Percentiles rank a stretch among this genome's conserved stretches.
phyloP scores from a whole-genome alignment of 2,113 vertebrate species.

The Elgaria multicarinata region DNA sequence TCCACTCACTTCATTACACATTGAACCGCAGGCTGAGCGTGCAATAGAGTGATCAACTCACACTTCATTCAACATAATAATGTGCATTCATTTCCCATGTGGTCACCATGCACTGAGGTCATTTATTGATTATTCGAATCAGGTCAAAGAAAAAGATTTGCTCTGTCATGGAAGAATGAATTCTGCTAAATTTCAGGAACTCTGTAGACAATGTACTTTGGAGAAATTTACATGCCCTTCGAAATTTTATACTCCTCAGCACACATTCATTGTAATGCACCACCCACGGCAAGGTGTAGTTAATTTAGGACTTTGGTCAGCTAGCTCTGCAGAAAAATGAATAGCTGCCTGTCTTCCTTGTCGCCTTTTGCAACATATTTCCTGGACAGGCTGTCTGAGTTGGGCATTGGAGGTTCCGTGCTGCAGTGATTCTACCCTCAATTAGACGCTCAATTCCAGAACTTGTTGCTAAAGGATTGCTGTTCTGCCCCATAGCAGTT shows the following conservation, averaged over 20 bases:
- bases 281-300: not conserved
- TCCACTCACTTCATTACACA: constrained; percentile 9
- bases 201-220: not conserved
- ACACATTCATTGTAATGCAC: not conserved
- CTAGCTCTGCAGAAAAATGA: constrained; percentile 1
- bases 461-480: too few relatives aligned
- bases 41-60: constrained; percentile 25
- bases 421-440: too few relatives aligned
- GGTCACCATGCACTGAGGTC: not conserved
- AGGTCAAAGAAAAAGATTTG: not conserved
- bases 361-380: not conserved
- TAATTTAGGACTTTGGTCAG: too few relatives aligned
- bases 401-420: too few relatives aligned
- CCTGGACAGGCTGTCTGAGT: too few relatives aligned
- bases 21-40: constrained; percentile 14
- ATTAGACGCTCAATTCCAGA: too few relatives aligned
- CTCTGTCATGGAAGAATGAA: constrained; percentile 1
- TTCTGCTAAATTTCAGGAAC: not conserved
- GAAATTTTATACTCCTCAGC: not conserved
- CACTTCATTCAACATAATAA: constrained; percentile 26
- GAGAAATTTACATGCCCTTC: not conserved
- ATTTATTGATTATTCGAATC: constrained; percentile 21
- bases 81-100: constrained; percentile 5
- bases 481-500: too few relatives aligned
- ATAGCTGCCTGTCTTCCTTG: not conserved